Percentiles rank a stretch among this genome's conserved stretches.
Evolutionary conservation across 2,888 invertebrate genomes (phyloP).

Genomic region (Andrena dorsata): DNA sequence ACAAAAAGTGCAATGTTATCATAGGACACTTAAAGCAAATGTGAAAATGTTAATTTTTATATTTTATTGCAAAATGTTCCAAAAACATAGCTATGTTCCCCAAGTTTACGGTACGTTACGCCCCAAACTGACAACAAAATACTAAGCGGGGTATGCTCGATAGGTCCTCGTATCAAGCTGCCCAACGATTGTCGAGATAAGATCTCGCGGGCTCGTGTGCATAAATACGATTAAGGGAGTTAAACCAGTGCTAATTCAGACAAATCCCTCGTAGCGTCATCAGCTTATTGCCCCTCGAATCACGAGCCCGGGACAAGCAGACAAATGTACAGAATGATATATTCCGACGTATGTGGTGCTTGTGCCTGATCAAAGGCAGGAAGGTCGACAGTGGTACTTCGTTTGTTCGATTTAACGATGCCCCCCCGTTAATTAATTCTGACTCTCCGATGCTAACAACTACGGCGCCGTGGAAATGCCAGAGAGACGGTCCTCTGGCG

Average conservation of each 20-base stretch:
- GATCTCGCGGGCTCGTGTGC: slow-evolving; percentile 20
- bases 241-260: slow-evolving; percentile 58
- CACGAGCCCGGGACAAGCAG: slow-evolving; percentile 26
- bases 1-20: no score
- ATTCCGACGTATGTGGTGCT: slow-evolving; percentile 34
- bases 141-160: no score
- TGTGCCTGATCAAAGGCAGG: slow-evolving; percentile 65
- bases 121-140: no score
- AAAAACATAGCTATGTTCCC: no score
- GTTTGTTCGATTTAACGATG: slow-evolving; percentile 71
- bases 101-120: no score
- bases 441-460: slow-evolving; percentile 59
- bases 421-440: slow-evolving; percentile 60
- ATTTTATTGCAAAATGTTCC: no score
- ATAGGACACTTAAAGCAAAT: no score
- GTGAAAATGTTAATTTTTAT: no score
- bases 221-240: slow-evolving; percentile 40
- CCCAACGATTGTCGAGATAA: slow-evolving; percentile 16
- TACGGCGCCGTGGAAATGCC: slow-evolving; percentile 32
- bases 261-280: slow-evolving; percentile 52
- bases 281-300: slow-evolving; percentile 61
- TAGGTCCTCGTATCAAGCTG: no score
- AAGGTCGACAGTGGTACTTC: slow-evolving; percentile 63
- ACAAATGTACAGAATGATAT: slow-evolving; percentile 58
- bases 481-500: not conserved